Evolutionary conservation across 2,888 invertebrate genomes (phyloP), one percentile per base, ranked within the genome.

Genomic region (Exocentrus adspersus): DNA sequence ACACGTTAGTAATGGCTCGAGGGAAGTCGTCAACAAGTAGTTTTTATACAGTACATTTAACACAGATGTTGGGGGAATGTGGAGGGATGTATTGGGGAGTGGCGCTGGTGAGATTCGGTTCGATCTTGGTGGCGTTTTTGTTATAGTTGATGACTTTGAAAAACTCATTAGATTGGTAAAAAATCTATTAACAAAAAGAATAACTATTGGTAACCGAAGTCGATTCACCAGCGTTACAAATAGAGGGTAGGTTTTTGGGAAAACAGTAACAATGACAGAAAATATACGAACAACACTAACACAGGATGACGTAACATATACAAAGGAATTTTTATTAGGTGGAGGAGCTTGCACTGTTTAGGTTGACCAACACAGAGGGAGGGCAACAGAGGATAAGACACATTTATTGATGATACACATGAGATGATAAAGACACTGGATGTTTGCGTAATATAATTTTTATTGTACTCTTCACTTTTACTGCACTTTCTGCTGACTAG

Each of bases 1-100:
- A 80, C 79, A 80, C 78, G 77, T 82, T 82, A 82, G 81, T 82
- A 75, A 77, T 71, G 71, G 72, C 51, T 46, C 32, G 32, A 62
- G 64, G 69, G 61, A 53, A 65, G 58, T 58, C 60, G 9, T 60
- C 54, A 53, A n/a, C n/a, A n/a, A n/a, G n/a, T n/a, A 24, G 6
- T 59, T 61, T 61, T 60, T 63, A 65, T 59, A 64, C 20, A 58
- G 43, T 51, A 65, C 67, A 68, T 64, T 65, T 63, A 67, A 69
- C 67, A 64, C 52, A 41, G 30, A 61, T 41, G n/a, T n/a, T n/a
- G n/a, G n/a, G n/a, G n/a, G n/a, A n/a, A n/a, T n/a, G n/a, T n/a
- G n/a, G n/a, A n/a, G n/a, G n/a, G n/a, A 42, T n/a, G 10, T 32
- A 37, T 52, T 10, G 20, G 43, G 41, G 19, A 20, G 16, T 12